A percentile compares a stretch with the other conserved stretches of the same genome.
Evolutionary conservation across 2,797 vertebrate genomes (phyloP).

Genomic region (Spheniscus humboldti): DNA sequence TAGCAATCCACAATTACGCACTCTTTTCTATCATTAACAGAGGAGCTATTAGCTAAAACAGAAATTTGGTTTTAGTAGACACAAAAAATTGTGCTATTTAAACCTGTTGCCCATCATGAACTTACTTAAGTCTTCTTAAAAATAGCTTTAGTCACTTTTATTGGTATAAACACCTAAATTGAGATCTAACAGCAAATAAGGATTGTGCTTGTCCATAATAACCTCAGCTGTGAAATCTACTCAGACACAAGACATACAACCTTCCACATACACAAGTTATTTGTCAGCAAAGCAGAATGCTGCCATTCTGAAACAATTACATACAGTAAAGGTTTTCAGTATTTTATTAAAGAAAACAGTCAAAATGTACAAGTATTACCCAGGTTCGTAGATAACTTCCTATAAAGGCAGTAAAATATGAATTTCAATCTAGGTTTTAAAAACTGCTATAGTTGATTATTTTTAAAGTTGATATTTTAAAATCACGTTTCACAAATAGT

Average conservation of each 20-base stretch:
- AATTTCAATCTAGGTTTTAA: slow-evolving; percentile 70
- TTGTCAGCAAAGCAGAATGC: slow-evolving; percentile 66
- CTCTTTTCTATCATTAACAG: slow-evolving; percentile 37
- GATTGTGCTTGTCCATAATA: slow-evolving; percentile 67
- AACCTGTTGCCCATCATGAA: slow-evolving; percentile 60
- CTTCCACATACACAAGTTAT: slow-evolving; percentile 70
- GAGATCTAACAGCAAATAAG: slow-evolving; percentile 60
- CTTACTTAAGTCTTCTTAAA: slow-evolving; percentile 66
- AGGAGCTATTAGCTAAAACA: slow-evolving; percentile 27
- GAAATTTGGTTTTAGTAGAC: slow-evolving; percentile 54
- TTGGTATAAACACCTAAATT: slow-evolving; percentile 67
- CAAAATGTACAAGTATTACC: slow-evolving; percentile 64
- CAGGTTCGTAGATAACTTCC: slow-evolving; percentile 64
- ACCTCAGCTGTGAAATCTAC: slow-evolving; percentile 55
- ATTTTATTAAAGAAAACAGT: slow-evolving; percentile 76
- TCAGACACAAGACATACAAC: slow-evolving; percentile 71
- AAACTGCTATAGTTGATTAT: slow-evolving; percentile 59
- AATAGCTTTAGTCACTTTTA: slow-evolving; percentile 64
- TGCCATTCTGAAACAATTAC: slow-evolving; percentile 67
- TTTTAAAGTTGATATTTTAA: slow-evolving; percentile 68
- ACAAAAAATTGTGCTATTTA: slow-evolving; percentile 54
- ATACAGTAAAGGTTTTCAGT: slow-evolving; percentile 67
- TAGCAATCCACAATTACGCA: slow-evolving; percentile 9
- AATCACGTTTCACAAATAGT: slow-evolving; percentile 53
- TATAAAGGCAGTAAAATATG: slow-evolving; percentile 71